Base-by-base conservation (phyloP, 1,140 invertebrate genomes). In the Diploscapter pachys region DNA sequence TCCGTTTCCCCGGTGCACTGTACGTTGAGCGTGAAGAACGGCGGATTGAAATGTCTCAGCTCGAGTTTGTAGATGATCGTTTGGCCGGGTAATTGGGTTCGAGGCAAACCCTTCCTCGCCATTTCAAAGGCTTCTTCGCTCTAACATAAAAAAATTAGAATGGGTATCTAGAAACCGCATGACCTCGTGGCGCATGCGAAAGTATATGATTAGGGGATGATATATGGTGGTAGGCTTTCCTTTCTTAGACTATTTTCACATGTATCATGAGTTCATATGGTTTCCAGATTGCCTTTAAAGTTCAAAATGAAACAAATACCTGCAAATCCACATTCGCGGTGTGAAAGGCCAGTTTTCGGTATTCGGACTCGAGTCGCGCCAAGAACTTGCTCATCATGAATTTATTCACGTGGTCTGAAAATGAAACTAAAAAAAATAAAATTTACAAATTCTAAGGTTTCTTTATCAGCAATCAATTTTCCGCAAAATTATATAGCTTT, bases 51-150 rank as follows among this genome's bases (percentile, higher is more conserved):
- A 71, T 92, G 85, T 48, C 92, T 89, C 86, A 93, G 91, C 87
- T 92, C 92, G n/a, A 96, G 89, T 31, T 91, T 90, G 87, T 96
- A 97, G 53, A 97, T 83, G 8, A 96, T 86, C 2, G 93, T 92
- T 55, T 90, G 85, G 78, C 90, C 90, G 8, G 87, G 88, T 76
- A 90, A 85, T 0, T 87, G 86, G 2, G 94, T 93, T 73, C 93
- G 86, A 4, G 96, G 88, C 0, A 91, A 86, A 2, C 94, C 95
- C 87, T 91, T 85, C 11, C 89, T 87, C 13, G 93, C 93, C 71
- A 96, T 81, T 63, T 96, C 92, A 86, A 94, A 97, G 6, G 93
- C 93, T 65, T 90, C 90, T 88, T 97, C 91, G 77, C 92, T 93
- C 78, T 76, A n/a, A 31, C 62, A 63, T 11, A 56, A 9, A 11